Conservation (phyloP, 2,797 vertebrate species). For the Carduelis carduelis region DNA sequence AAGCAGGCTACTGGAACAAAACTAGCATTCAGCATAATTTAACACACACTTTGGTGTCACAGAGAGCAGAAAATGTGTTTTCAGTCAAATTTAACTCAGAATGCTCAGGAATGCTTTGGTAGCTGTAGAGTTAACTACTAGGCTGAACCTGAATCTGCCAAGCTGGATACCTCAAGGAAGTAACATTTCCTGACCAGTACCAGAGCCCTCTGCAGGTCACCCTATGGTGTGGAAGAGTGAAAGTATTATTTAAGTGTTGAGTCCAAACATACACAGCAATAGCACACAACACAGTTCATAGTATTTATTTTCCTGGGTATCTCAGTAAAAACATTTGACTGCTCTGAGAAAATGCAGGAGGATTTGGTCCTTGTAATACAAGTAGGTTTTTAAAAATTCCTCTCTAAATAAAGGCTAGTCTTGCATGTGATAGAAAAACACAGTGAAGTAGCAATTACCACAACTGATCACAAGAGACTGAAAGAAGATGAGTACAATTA, state of each 20-base stretch:
- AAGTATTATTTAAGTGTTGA: neutral
- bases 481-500: neutral
- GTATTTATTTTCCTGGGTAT: neutral
- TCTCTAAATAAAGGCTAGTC: neutral
- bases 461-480: neutral
- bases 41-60: neutral
- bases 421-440: neutral
- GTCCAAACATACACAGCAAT: neutral
- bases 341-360: neutral
- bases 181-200: neutral
- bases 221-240: neutral
- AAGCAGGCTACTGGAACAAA: neutral
- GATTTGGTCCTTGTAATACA: neutral
- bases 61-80: neutral
- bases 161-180: neutral
- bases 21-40: neutral
- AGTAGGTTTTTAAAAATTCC: neutral
- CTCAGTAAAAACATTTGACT: neutral
- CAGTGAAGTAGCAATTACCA: neutral
- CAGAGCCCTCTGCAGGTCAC: neutral
- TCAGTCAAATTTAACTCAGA: neutral
- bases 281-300: neutral
- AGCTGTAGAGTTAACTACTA: neutral
- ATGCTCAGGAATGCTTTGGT: neutral
- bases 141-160: neutral